Evolutionary conservation across 2,797 vertebrate genomes (phyloP).

Genomic region (Todus mexicanus): DNA sequence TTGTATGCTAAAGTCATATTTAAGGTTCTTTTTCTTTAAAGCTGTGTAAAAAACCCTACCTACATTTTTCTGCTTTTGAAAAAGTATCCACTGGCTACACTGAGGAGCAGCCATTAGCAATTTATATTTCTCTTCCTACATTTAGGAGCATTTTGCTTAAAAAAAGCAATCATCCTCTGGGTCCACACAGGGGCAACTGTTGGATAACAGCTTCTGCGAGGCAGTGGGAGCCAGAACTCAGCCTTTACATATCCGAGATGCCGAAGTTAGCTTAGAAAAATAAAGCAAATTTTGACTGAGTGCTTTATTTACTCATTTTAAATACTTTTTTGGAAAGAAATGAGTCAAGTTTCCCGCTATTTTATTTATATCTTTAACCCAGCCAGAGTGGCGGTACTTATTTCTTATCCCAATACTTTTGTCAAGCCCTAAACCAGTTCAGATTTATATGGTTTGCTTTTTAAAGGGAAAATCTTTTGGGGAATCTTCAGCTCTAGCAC

Average conservation of each 20-base stretch:
- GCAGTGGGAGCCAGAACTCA: not conserved
- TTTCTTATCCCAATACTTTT: not conserved
- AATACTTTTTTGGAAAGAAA: not conserved
- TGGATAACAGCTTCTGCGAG: not conserved
- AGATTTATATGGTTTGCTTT: not conserved
- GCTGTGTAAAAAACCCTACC: not conserved
- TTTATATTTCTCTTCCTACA: not conserved
- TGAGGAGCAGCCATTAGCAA: not conserved
- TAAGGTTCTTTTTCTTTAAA: not conserved
- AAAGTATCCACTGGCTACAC: not conserved
- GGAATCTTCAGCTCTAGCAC: not conserved
- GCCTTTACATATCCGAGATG: conserved; percentile 21
- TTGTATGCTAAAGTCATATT: not conserved
- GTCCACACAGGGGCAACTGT: conserved; percentile 27
- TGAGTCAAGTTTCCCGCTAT: not conserved
- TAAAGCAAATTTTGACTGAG: conserved; percentile 20
- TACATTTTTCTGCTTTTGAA: not conserved
- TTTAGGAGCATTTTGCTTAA: conserved; percentile 26
- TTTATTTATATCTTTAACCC: not conserved
- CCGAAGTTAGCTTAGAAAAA: conserved; percentile 38
- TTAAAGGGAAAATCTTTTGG: not conserved
- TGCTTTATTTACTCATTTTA: conserved; percentile 21
- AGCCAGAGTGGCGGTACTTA: not conserved
- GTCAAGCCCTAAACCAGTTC: not conserved
- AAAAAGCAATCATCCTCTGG: not conserved